Evolutionary conservation across 2,113 vertebrate genomes (phyloP).

Genomic region (Nycticryphes semicollaris): DNA sequence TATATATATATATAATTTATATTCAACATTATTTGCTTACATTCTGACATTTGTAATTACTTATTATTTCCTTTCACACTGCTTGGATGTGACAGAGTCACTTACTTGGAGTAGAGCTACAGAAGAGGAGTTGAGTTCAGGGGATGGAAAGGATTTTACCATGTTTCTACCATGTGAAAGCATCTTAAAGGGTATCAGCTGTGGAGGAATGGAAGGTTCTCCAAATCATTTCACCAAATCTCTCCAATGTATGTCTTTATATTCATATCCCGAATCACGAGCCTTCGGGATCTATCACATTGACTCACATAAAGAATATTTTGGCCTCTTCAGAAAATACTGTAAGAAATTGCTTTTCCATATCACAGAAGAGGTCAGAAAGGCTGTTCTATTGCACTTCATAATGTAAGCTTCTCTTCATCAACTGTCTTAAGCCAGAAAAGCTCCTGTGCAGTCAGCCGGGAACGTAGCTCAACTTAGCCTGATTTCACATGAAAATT

Average conservation of each 20-base stretch:
- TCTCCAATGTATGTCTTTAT: not conserved
- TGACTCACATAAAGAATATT: not conserved
- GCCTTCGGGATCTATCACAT: not conserved
- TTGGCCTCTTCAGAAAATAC: not conserved
- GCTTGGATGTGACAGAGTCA: not conserved
- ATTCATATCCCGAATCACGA: not conserved
- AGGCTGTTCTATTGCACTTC: not conserved
- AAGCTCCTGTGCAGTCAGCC: not conserved
- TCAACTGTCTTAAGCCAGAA: not conserved
- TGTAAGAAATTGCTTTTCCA: not conserved
- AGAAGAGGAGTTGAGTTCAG: not conserved
- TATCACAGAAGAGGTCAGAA: not conserved
- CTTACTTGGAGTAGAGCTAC: not conserved
- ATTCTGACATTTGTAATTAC: not conserved
- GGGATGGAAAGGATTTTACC: not conserved
- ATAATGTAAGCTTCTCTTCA: not conserved
- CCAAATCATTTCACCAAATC: not conserved
- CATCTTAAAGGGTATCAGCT: not conserved
- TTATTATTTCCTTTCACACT: not conserved
- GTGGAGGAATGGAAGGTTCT: not conserved
- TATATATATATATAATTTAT: constrained; percentile 34
- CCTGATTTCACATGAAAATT: not conserved
- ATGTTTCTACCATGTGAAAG: not conserved
- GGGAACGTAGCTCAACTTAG: not conserved
- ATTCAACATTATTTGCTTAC: constrained; percentile 13